Conservation (phyloP, 1,140 invertebrate genomes). For the Drosophila triauraria region DNA sequence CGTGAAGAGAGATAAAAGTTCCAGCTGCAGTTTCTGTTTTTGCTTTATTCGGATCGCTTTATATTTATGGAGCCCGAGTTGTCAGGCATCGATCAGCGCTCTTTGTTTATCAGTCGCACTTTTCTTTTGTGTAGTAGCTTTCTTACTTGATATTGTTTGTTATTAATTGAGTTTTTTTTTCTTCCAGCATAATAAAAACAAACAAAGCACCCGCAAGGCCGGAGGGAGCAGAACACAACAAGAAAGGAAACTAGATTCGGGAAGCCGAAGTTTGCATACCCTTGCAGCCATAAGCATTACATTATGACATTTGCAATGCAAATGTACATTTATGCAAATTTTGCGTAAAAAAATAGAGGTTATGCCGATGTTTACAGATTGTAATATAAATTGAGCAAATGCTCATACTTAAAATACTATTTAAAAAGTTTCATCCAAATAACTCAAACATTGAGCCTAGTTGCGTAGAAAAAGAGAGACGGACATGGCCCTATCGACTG, state of each 20-base stretch:
- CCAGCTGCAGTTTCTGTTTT: slow-evolving; percentile 32
- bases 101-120: slow-evolving; percentile 34
- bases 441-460: too few species aligned
- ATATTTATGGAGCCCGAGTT: slow-evolving; percentile 25
- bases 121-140: slow-evolving; percentile 19
- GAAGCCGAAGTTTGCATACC: background rate
- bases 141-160: slow-evolving; percentile 23
- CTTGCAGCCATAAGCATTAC: background rate
- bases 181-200: slow-evolving; percentile 25
- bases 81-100: slow-evolving; percentile 28
- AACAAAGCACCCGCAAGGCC: slow-evolving; percentile 34
- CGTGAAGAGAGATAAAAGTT: slow-evolving; percentile 30
- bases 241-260: background rate
- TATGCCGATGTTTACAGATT: too few species aligned
- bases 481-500: too few species aligned
- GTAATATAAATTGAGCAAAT: too few species aligned
- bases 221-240: slow-evolving; percentile 15
- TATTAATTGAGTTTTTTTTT: slow-evolving; percentile 34
- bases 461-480: too few species aligned
- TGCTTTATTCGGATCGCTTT: slow-evolving; percentile 25
- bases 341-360: too few species aligned
- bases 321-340: too few species aligned
- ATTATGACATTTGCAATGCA: too few species aligned
- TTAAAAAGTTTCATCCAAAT: too few species aligned
- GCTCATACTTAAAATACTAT: too few species aligned